phyloP scores from a whole-genome alignment of 2,797 vertebrate species.

The Caiman crocodilus region DNA sequence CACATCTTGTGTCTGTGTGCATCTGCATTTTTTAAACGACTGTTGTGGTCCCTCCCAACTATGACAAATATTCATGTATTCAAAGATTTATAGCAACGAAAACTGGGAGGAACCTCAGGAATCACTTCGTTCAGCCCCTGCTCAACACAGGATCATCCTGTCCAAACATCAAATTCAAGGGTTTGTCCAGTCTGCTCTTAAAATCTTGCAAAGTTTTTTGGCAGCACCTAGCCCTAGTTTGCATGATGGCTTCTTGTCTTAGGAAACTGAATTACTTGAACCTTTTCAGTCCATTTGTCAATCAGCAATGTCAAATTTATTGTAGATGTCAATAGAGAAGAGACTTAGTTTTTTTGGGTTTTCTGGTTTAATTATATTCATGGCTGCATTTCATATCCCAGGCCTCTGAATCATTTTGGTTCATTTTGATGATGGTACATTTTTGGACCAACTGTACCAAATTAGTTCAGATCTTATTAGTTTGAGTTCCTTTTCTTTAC shows the following conservation, averaged over 20 bases:
- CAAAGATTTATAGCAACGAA: no score
- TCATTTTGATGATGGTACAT: not conserved
- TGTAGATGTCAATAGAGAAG: not conserved
- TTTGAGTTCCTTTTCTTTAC: not conserved
- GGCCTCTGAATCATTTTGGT: not conserved
- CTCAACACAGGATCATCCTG: no score
- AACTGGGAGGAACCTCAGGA: no score
- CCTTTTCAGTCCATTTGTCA: not conserved
- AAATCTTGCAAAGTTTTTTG: not conserved
- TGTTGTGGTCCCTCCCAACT: no score
- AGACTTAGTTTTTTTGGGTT: not conserved
- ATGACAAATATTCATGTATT: no score
- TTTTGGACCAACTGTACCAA: not conserved
- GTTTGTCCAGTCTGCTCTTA: no score
- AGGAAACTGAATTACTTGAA: not conserved
- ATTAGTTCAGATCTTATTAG: not conserved
- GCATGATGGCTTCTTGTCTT: not conserved
- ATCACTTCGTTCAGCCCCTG: no score
- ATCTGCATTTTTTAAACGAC: no score
- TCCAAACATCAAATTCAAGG: no score
- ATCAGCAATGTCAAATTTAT: not conserved
- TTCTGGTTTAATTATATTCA: not conserved
- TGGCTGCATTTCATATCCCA: not conserved
- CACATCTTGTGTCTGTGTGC: no score
- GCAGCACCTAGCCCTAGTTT: not conserved